Conservation (phyloP, 2,113 vertebrate species). For the Sialia sialis region DNA sequence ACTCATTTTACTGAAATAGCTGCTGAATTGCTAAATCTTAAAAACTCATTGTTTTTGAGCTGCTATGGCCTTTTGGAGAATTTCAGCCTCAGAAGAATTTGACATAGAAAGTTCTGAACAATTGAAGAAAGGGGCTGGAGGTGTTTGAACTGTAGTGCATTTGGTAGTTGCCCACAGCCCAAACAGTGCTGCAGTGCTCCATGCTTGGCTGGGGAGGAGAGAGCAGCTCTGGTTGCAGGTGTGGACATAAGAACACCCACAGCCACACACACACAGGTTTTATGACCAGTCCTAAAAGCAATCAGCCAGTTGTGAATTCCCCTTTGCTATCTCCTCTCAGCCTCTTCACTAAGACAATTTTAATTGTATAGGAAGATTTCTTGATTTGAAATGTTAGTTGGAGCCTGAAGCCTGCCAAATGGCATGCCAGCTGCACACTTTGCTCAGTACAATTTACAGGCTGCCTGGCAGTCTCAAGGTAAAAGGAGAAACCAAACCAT, state of each 20-base stretch:
- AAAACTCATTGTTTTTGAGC: not conserved
- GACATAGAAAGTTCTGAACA: not conserved
- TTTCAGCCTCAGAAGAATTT: not conserved
- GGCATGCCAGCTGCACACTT: not conserved
- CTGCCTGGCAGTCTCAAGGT: conserved; percentile 12
- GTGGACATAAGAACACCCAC: too few relatives aligned
- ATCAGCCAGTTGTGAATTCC: not conserved
- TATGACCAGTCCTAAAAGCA: not conserved
- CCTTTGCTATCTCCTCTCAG: not conserved
- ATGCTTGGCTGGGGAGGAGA: not conserved
- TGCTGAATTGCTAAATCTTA: not conserved
- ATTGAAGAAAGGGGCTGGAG: not conserved
- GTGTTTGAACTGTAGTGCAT: not conserved
- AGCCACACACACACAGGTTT: not conserved
- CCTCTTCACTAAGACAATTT: not conserved
- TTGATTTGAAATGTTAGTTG: not conserved
- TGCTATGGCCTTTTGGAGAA: not conserved
- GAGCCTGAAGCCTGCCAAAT: not conserved
- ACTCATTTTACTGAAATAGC: not conserved
- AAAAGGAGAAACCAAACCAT: conserved; percentile 5
- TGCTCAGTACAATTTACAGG: not conserved
- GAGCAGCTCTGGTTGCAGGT: not conserved
- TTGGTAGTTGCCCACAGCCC: not conserved
- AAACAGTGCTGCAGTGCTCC: not conserved
- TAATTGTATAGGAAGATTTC: not conserved